Conservation (phyloP, 1,140 invertebrate species). For the Hormaphis cornu region DNA sequence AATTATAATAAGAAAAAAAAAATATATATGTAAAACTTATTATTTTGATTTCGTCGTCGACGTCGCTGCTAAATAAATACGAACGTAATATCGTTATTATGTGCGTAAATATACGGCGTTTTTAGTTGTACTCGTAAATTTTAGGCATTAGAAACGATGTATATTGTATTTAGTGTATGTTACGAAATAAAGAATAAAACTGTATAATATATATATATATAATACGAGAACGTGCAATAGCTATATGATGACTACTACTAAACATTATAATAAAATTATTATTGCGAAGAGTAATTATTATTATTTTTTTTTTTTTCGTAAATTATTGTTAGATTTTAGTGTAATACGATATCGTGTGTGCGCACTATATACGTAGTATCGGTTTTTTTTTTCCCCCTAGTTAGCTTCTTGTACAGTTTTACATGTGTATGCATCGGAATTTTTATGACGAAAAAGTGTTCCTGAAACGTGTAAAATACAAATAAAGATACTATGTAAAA, state of each 20-base stretch:
- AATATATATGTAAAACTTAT: neutral
- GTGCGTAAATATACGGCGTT: neutral
- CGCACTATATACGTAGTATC: no score
- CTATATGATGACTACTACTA: neutral
- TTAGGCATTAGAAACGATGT: no score
- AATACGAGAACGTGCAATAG: conserved; percentile 23
- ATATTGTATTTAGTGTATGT: neutral
- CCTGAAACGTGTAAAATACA: no score
- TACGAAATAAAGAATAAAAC: neutral
- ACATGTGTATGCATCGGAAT: no score
- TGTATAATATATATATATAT: neutral
- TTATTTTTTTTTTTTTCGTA: neutral
- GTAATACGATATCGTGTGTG: no score
- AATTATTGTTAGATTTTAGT: neutral
- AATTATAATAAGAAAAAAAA: no score
- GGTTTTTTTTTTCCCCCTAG: no score
- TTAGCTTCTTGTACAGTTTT: no score
- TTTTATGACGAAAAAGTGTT: conserved; percentile 6
- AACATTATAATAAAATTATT: neutral
- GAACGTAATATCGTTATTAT: neutral
- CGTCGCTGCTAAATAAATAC: neutral
- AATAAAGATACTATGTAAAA: neutral
- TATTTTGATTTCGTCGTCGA: neutral
- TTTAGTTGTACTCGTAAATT: neutral
- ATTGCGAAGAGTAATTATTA: neutral